These are phyloP conservation scores for Pantherophis alleghaniensis DNA, from an alignment of 2,797 vertebrate genomes.

Conservation along the genomic window DNA sequence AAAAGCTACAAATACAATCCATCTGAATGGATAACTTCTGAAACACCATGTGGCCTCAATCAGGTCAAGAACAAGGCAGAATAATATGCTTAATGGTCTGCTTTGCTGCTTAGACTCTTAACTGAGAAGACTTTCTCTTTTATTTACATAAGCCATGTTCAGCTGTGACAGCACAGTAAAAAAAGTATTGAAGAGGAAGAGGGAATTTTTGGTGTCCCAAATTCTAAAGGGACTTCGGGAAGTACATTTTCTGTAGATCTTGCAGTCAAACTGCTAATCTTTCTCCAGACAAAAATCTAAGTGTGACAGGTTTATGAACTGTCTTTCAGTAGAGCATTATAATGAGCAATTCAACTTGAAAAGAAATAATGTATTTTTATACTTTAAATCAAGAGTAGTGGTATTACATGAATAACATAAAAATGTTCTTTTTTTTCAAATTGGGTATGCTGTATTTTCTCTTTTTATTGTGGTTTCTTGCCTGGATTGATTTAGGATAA, in stretches of 20 bases:
- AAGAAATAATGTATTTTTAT: background rate
- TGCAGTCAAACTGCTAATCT: background rate
- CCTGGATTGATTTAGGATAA: background rate
- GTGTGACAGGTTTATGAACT: background rate
- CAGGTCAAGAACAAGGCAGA: background rate
- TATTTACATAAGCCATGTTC: background rate
- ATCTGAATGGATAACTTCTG: background rate
- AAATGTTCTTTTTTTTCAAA: background rate
- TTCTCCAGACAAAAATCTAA: background rate
- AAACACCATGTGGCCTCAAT: background rate
- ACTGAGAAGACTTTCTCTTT: background rate
- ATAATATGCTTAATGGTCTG: background rate
- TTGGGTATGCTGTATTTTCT: background rate
- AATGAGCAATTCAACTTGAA: background rate
- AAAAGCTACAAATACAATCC: background rate
- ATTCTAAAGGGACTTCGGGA: background rate
- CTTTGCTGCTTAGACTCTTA: background rate
- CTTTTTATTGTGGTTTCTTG: background rate
- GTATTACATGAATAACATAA: background rate
- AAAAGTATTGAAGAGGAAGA: background rate
- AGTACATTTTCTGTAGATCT: background rate
- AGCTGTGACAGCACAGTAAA: background rate
- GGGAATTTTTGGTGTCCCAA: background rate
- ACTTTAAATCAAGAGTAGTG: background rate
- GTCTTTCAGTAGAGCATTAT: background rate